Conservation (phyloP, 2,888 invertebrate species). For the Gonocerus acuteangulatus region DNA sequence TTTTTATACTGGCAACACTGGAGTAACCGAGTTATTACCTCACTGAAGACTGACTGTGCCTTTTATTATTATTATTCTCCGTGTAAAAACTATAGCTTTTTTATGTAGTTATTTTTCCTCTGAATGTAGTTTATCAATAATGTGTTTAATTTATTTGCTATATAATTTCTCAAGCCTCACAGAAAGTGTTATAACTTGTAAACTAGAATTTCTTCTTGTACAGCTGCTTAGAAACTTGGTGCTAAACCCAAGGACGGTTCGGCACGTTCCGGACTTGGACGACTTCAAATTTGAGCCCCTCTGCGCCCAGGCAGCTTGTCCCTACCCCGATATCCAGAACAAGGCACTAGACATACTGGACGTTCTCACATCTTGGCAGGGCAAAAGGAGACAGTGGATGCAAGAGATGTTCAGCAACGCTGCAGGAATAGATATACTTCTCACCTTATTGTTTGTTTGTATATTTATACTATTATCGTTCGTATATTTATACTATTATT, state of each 20-base stretch:
- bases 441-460: slow-evolving; percentile 3
- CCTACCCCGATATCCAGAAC: slow-evolving; percentile 20
- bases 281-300: background rate
- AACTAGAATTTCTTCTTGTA: too few species aligned
- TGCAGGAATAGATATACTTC: background rate
- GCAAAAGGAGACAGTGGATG: background rate
- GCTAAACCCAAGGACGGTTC: background rate
- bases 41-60: too few species aligned
- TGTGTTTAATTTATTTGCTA: too few species aligned
- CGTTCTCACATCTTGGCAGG: background rate
- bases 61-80: too few species aligned
- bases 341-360: slow-evolving; percentile 1
- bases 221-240: slow-evolving; percentile 5
- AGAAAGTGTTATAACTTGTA: too few species aligned
- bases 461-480: background rate
- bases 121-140: too few species aligned
- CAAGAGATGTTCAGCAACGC: background rate
- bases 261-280: background rate
- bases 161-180: too few species aligned
- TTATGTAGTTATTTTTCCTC: too few species aligned
- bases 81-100: too few species aligned
- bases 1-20: too few species aligned
- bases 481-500: background rate
- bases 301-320: background rate
- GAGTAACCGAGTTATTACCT: too few species aligned